Evolutionary conservation across 2,797 vertebrate species (phyloP), one percentile per base, ranked within the genome.

Genomic region (Pipistrellus pygmaeus): DNA sequence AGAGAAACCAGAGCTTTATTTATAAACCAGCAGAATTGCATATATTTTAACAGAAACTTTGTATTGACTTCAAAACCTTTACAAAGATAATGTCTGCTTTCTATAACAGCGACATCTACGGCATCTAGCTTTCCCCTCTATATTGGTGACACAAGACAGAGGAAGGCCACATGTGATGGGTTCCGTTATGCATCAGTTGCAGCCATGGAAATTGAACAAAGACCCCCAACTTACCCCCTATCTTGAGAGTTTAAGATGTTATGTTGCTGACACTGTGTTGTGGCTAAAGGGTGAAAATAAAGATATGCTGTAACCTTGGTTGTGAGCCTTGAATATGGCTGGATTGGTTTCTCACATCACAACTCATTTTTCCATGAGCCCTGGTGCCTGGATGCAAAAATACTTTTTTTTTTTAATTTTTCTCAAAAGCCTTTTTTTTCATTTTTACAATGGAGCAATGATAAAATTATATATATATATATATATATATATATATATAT

Each of bases 31-130:
- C 72, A 76, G 76, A 93, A 81, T 23, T 51, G 3, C 4, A 3
- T 77, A 25, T 90, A 94, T 82, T 82, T 91, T 83, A 87, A 95
- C 62, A 96, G 81, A 96, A 98, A 96, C 76, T 97, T 97, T 75
- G 21, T 62, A 81, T 66, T 95, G 94, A 48, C 64, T 95, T 95
- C 53, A 87, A 96, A 96, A 83, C 25, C 73, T 97, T 95, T 90
- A 27, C 30, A 69, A 51, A 76, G 87, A 32, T 55, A 94, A 84
- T 87, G 89, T 23, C 68, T 84, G 23, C 90, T 98, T 97, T 95
- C 97, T 95, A 90, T 97, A 95, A 46, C 88, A 91, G 93, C 83
- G 83, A 78, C 3, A 0, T 41, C 48, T 21, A 6, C 12, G 6
- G 30, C 78, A 32, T 82, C 41, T 66, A 90, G 82, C 3, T 8